Percentiles rank a stretch among this genome's conserved stretches.
These are phyloP conservation scores for Coptotermes formosanus DNA, from an alignment of 1,140 invertebrate species.

Conservation along the genomic window DNA sequence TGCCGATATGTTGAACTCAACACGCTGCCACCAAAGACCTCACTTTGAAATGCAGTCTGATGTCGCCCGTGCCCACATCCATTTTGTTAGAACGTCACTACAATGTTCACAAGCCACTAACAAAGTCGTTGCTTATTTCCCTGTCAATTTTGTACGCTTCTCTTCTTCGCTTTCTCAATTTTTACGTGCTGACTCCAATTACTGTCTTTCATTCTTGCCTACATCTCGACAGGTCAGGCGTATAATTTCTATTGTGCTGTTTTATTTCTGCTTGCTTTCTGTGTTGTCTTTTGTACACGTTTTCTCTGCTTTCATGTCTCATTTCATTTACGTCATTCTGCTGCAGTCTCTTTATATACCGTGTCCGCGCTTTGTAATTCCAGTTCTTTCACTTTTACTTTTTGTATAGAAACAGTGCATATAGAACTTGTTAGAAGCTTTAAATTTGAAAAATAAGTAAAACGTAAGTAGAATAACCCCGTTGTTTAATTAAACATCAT, in stretches of 20 bases:
- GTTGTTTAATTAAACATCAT: too few relatives aligned
- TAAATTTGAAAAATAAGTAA: too few relatives aligned
- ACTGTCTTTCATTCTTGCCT: not conserved
- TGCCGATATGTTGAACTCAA: too few relatives aligned
- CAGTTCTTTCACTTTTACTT: not conserved
- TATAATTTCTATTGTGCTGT: not conserved
- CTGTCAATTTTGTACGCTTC: not conserved
- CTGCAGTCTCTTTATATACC: not conserved
- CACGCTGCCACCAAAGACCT: not conserved
- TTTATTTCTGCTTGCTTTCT: not conserved
- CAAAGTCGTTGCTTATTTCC: not conserved
- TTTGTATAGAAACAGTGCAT: too few relatives aligned
- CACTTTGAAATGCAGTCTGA: not conserved
- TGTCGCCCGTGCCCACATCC: not conserved
- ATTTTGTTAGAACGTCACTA: not conserved
- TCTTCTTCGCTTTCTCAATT: not conserved
- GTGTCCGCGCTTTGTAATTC: not conserved
- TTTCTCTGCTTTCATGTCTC: not conserved
- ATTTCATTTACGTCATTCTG: not conserved
- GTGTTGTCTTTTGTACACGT: not conserved
- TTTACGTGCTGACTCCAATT: not conserved
- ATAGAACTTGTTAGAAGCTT: too few relatives aligned
- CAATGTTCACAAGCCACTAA: not conserved
- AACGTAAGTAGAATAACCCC: too few relatives aligned
- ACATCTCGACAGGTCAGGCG: not conserved